Conservation (phyloP, 1,140 invertebrate species). For the Drosophila bocki region DNA sequence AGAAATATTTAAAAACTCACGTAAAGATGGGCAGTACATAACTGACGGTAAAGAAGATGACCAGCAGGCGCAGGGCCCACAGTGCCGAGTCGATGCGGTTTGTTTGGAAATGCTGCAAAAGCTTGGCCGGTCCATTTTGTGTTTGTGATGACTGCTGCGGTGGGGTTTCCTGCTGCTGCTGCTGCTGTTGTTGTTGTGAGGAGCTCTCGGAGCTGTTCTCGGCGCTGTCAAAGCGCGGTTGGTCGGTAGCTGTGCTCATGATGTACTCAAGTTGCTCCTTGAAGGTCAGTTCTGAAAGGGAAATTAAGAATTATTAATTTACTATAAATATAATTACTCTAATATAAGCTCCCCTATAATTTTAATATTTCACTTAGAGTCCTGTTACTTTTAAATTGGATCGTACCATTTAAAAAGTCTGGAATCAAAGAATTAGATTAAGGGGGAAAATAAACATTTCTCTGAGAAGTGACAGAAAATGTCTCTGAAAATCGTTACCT, state of each 20-base stretch:
- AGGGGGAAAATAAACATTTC: not conserved
- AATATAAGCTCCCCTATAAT: not conserved
- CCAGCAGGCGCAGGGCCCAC: constrained; percentile 93
- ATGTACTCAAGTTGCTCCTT: constrained; percentile 34
- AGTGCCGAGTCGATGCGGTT: constrained; percentile 94
- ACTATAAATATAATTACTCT: not conserved
- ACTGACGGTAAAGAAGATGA: constrained; percentile 92
- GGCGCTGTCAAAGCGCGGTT: constrained; percentile 55
- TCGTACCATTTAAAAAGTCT: not conserved
- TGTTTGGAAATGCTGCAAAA: constrained; percentile 90
- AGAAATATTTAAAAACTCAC: constrained; percentile 86
- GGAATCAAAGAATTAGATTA: not conserved
- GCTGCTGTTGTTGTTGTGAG: constrained; percentile 44
- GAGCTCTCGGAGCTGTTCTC: constrained; percentile 42
- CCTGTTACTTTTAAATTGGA: not conserved
- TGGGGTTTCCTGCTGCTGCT: constrained; percentile 38
- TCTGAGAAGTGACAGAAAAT: not conserved
- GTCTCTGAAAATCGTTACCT: constrained; percentile 8
- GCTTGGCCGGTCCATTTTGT: constrained; percentile 86
- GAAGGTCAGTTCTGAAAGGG: not conserved
- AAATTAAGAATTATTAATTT: not conserved
- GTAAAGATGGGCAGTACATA: constrained; percentile 96
- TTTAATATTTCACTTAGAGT: too few relatives aligned
- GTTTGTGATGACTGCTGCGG: constrained; percentile 40
- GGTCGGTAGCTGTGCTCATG: constrained; percentile 65